These are phyloP conservation scores for Enteromius afrohamiltoni DNA, from an alignment of 2,797 vertebrate genomes.

Conservation along the genomic window DNA sequence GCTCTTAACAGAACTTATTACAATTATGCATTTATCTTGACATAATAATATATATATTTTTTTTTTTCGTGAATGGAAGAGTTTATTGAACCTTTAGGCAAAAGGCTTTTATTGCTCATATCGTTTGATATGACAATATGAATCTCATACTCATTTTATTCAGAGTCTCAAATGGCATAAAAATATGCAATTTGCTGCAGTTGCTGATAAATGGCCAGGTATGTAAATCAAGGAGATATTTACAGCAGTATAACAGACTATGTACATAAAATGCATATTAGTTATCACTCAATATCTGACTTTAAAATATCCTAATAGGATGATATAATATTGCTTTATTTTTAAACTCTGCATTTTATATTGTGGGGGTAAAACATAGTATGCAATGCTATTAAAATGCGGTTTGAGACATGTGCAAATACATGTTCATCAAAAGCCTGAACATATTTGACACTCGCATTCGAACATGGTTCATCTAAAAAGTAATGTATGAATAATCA, in stretches of 20 bases:
- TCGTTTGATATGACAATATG: background rate
- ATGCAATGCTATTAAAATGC: background rate
- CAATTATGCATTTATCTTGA: background rate
- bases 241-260: background rate
- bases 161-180: background rate
- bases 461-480: background rate
- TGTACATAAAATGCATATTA: no score
- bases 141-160: background rate
- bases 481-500: background rate
- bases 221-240: background rate
- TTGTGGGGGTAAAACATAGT: background rate
- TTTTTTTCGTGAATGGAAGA: background rate
- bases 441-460: background rate
- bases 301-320: no score
- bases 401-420: background rate
- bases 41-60: background rate
- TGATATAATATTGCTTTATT: no score
- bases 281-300: no score
- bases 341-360: background rate
- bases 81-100: background rate
- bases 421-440: background rate
- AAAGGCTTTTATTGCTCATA: background rate
- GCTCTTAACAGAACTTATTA: background rate
- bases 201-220: background rate
- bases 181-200: background rate